Conservation (phyloP, 2,113 vertebrate genomes). For the Dipodomys stephensi region DNA sequence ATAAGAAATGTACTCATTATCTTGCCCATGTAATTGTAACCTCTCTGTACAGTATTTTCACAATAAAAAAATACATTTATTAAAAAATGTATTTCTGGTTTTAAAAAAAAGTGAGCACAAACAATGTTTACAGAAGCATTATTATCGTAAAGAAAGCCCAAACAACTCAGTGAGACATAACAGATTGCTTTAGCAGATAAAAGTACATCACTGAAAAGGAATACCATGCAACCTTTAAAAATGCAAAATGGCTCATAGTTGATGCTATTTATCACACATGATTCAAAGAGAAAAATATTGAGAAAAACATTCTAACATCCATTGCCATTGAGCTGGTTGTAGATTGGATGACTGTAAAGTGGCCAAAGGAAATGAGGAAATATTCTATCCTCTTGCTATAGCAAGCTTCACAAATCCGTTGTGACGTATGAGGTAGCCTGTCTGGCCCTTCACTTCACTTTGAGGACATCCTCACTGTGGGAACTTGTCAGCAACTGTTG, state of each 20-base stretch:
- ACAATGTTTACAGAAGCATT: not conserved
- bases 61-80: too few relatives aligned
- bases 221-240: not conserved
- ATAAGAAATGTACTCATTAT: too few relatives aligned
- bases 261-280: not conserved
- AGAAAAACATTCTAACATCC: not conserved
- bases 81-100: too few relatives aligned
- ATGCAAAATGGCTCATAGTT: not conserved
- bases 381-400: not conserved
- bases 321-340: not conserved
- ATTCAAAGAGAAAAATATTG: slow-evolving; percentile 22
- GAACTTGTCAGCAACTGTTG: slow-evolving; percentile 4
- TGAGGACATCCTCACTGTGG: not conserved
- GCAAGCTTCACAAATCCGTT: not conserved
- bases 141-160: not conserved
- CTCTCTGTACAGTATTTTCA: too few relatives aligned
- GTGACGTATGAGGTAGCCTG: not conserved
- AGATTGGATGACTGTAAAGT: not conserved
- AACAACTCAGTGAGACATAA: not conserved
- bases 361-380: not conserved
- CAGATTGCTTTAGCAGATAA: not conserved
- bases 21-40: too few relatives aligned
- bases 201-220: not conserved
- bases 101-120: not conserved
- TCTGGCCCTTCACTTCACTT: not conserved